Base-by-base conservation (phyloP, 2,888 invertebrate genomes). In the Protodeltote pygarga region DNA sequence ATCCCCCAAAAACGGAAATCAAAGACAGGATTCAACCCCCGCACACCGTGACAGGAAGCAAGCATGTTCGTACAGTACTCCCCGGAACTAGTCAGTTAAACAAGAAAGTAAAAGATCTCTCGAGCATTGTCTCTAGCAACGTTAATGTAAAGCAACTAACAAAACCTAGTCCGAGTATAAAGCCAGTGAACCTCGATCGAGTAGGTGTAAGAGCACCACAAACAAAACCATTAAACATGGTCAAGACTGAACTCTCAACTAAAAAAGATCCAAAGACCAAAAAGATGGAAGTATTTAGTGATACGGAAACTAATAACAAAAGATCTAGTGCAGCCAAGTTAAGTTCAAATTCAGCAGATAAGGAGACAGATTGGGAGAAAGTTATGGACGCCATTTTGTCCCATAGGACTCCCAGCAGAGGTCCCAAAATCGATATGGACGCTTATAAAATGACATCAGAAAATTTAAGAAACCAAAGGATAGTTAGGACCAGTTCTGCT, bases 381-480 rank as follows among this genome's bases (percentile, higher is more conserved):
- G 92, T 92, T 3, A 78, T 91, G 78, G 75, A 86, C 53, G 86
- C 78, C 29, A 55, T 92, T 37, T 64, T 79, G 33, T 79, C 86
- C 39, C 86, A 85, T 25, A 91, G 87, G 57, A 91, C 92, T 2
- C 88, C 88, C 1, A 78, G 74, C 23, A 77, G 88, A 53, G 87
- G 85, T 0, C 85, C 84, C 0, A 85, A 82, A 40, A 87, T 87
- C 2, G 84, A 87, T 32, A 73, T 88, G 54, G 74, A 75, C 39
- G 63, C 73, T 0, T 76, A 75, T 50, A 67, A 72, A 40, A 71
- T 72, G 46, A 50, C 64, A 6, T 53, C 68, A 27, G 71, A 77
- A 1, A 72, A 59, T 33, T 46, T 74, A 27, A 61, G 63, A 9
- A 73, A 69, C 34, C 69, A 69, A 23, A 62, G 67, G 39, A 57